phyloP scores from a whole-genome alignment of 2,113 vertebrate species.

The Ailuropoda melanoleuca region DNA sequence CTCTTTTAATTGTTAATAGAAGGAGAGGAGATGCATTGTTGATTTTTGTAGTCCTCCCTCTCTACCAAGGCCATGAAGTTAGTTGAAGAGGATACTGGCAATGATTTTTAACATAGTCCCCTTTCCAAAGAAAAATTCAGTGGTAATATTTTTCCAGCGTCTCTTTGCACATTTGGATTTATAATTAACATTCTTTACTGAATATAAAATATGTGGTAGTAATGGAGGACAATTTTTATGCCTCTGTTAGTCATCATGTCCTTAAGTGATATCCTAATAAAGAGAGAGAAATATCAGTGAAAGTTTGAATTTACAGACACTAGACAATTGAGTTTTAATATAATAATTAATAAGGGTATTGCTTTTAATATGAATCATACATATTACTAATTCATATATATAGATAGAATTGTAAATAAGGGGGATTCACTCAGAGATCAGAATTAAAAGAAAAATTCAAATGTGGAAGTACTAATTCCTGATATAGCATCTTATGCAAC shows the following conservation, averaged over 20 bases:
- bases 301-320: background rate
- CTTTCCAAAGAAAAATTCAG: background rate
- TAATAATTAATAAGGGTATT: background rate
- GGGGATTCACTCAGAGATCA: background rate
- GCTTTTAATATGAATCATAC: background rate
- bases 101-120: background rate
- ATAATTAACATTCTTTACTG: slow-evolving; percentile 13
- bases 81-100: background rate
- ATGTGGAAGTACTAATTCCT: background rate
- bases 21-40: background rate
- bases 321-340: background rate
- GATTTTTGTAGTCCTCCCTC: background rate
- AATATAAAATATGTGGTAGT: background rate
- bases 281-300: background rate
- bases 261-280: background rate
- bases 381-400: background rate
- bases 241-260: background rate
- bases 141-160: background rate
- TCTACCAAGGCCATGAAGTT: background rate
- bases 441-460: slow-evolving; percentile 38
- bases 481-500: background rate
- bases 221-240: background rate
- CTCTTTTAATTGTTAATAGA: background rate
- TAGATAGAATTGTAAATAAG: background rate
- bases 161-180: fast-evolving